Evolutionary conservation across 2,888 invertebrate species (phyloP).

Genomic region (Hirtodrosophila histrioides): DNA sequence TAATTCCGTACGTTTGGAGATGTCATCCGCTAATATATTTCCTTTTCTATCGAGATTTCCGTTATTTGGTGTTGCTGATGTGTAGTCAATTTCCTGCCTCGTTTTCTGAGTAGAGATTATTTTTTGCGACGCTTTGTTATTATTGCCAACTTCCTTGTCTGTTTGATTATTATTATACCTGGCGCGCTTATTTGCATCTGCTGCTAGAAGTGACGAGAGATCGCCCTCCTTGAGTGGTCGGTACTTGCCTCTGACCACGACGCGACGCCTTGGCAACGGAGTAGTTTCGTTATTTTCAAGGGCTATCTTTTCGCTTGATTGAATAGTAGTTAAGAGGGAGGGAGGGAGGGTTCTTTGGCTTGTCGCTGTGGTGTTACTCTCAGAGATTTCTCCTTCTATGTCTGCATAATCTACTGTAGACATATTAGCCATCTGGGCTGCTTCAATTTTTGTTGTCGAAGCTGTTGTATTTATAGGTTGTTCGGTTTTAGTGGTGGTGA

Average conservation of each 20-base stretch:
- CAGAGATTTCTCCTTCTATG: too few species aligned
- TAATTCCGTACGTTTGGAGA: neutral
- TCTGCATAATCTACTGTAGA: too few species aligned
- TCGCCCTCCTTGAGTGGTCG: slow-evolving; percentile 68
- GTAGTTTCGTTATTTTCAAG: slow-evolving; percentile 23
- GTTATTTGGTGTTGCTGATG: neutral
- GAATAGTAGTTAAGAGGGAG: slow-evolving; percentile 6
- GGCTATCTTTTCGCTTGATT: neutral
- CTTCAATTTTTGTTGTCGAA: neutral
- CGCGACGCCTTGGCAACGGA: slow-evolving; percentile 35
- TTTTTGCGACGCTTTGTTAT: neutral
- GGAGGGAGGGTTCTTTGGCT: slow-evolving; percentile 26
- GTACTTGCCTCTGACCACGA: slow-evolving; percentile 64
- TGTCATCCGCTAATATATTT: neutral
- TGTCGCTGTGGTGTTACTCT: neutral
- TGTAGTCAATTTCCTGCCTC: neutral
- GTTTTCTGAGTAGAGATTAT: neutral
- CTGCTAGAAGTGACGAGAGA: slow-evolving; percentile 71
- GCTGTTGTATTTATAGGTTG: neutral
- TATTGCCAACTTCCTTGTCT: neutral
- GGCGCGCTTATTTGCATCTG: slow-evolving; percentile 62
- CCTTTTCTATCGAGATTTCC: neutral
- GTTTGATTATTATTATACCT: slow-evolving; percentile 1
- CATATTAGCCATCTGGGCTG: neutral
- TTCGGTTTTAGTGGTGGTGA: slow-evolving; percentile 1